Evolutionary conservation across 2,113 vertebrate genomes (phyloP), one percentile per base, ranked within the genome.

Genomic region (Blennius ocellaris): DNA sequence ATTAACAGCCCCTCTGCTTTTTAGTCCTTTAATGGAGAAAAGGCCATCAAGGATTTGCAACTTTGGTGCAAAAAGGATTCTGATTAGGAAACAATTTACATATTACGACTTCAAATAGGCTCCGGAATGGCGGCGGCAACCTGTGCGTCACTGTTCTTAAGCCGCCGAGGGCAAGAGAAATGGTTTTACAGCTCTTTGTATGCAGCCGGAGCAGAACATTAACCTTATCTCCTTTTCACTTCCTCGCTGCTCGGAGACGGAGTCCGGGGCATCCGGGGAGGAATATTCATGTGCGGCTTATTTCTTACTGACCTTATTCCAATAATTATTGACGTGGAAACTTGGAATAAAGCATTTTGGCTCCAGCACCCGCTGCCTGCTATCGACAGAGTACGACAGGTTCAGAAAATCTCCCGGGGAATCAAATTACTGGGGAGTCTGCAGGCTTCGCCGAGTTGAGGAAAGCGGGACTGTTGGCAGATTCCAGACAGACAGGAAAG

Each of bases 1-100:
- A 86, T 81, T 81, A 88, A 84, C 68, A 73, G 6, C 1, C 69
- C 69, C 71, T 73, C 51, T 52, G 51, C 71, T 53, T 82, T 80
- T 85, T 68, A 73, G 69, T 69, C 72, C 74, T 62, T 81, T 87
- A 84, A 76, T 61, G 65, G 54, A 74, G 67, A 47, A 86, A 69
- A 78, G 49, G 48, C 52, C 36, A n/a, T 64, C 30, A 15, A 69
- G 64, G 69, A 63, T 84, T 77, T 60, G 44, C 11, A 84, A 76
- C 58, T 64, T 59, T 41, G 37, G 70, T 45, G 65, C 62, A 80
- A 83, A 86, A 81, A 80, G 72, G 80, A 45, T 84, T 89, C 45
- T 78, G 73, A 86, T 87, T 78, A 83, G 54, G 60, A 88, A 74
- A 72, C 51, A 21, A 74, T 79, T 84, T 65, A 39, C 59, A 73